Evolutionary conservation across 2,888 invertebrate species (phyloP).

Genomic region (Eucera pruinosa): DNA sequence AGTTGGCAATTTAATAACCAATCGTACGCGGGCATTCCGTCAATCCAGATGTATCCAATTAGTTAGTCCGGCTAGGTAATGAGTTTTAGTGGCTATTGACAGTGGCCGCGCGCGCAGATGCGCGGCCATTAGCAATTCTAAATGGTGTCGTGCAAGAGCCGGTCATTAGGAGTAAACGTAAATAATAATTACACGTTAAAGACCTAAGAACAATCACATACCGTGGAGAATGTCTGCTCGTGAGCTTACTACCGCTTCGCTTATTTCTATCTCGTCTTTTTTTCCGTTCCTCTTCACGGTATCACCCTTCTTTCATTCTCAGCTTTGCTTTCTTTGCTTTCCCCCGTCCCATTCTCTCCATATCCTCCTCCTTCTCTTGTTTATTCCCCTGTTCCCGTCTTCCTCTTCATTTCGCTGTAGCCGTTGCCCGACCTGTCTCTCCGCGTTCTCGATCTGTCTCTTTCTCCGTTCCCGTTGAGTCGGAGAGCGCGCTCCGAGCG

Average conservation of each 20-base stretch:
- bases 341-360: not conserved
- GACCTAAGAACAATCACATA: slow-evolving; percentile 69
- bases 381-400: not conserved
- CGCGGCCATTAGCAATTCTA: slow-evolving; percentile 77
- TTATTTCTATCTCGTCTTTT: not conserved
- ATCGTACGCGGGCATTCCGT: slow-evolving; percentile 59
- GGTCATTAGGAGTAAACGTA: slow-evolving; percentile 74
- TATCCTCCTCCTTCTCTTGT: not conserved
- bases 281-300: not conserved
- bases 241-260: slow-evolving; percentile 12
- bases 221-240: slow-evolving; percentile 43
- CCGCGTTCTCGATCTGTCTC: slow-evolving; percentile 33
- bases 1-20: slow-evolving; percentile 60
- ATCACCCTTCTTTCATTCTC: not conserved
- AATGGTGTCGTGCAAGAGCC: slow-evolving; percentile 66
- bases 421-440: slow-evolving; percentile 14
- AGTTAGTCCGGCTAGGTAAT: slow-evolving; percentile 69
- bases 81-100: slow-evolving; percentile 75
- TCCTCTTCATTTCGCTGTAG: too few species aligned
- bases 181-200: slow-evolving; percentile 76
- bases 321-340: not conserved
- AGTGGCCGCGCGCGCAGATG: slow-evolving; percentile 51
- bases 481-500: slow-evolving; percentile 63
- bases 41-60: slow-evolving; percentile 71
- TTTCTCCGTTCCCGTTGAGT: slow-evolving; percentile 40